A percentile compares a stretch with the other conserved stretches of the same genome.
phyloP scores from a whole-genome alignment of 2,113 vertebrate species.

The Calidris pygmaea region DNA sequence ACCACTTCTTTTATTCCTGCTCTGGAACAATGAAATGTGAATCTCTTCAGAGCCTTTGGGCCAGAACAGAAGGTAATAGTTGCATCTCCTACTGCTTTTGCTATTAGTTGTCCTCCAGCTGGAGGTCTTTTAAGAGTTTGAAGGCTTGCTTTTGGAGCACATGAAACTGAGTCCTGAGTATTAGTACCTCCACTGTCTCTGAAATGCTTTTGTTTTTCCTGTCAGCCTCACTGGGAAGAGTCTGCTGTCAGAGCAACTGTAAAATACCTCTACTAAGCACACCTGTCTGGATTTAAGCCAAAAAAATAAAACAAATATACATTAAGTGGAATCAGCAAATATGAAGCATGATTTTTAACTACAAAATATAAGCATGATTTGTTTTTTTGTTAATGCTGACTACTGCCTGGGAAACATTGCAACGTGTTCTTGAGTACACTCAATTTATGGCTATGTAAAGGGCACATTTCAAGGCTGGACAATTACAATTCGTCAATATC shows the following conservation, averaged over 20 bases:
- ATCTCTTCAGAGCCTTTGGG: not conserved
- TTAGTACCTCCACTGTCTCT: not conserved
- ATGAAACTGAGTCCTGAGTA: not conserved
- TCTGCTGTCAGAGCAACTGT: not conserved
- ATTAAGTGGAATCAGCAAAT: not conserved
- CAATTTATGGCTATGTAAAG: not conserved
- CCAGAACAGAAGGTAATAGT: conserved; percentile 8
- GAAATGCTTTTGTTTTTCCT: not conserved
- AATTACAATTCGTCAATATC: not conserved
- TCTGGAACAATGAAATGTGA: not conserved
- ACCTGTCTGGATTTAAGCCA: not conserved
- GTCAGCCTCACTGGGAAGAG: not conserved
- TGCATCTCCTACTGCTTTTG: not conserved
- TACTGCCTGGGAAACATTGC: not conserved
- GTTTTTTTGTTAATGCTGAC: not conserved
- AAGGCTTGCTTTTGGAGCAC: not conserved
- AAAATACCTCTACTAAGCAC: not conserved
- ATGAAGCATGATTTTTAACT: not conserved
- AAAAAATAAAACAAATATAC: not conserved
- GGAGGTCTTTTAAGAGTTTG: conserved; percentile 1
- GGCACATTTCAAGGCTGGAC: not conserved
- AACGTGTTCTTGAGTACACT: not conserved
- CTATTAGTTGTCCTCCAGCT: not conserved
- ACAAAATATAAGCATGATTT: not conserved
- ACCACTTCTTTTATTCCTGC: not conserved